Evolutionary conservation across 23 tunicate species (phyloP).

Genomic region (Styela plicata): DNA sequence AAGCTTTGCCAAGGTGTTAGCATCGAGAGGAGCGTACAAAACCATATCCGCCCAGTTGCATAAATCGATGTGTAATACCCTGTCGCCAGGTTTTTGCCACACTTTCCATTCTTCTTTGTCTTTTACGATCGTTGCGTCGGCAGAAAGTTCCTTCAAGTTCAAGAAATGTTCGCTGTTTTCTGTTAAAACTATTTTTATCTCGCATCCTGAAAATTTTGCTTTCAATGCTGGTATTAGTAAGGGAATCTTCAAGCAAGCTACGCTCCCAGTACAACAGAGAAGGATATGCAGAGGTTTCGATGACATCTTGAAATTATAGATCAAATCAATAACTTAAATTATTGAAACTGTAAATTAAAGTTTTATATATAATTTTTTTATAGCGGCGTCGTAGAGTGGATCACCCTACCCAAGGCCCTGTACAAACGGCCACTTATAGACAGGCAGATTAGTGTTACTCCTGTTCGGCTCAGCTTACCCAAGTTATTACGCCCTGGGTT

Average conservation of each 20-base stretch:
- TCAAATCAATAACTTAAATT: too few relatives aligned
- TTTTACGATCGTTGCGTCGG: constrained; percentile 12
- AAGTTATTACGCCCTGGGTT: too few relatives aligned
- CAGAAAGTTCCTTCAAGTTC: background rate
- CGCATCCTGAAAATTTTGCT: constrained; percentile 6
- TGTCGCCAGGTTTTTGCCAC: constrained; percentile 83
- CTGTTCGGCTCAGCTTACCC: too few relatives aligned
- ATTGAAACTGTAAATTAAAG: too few relatives aligned
- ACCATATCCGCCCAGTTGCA: constrained; percentile 91
- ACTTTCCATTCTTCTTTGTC: constrained; percentile 82
- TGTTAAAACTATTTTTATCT: constrained; percentile 39
- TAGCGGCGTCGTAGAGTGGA: too few relatives aligned
- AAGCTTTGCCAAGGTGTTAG: constrained; percentile 87
- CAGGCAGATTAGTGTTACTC: too few relatives aligned
- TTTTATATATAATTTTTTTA: too few relatives aligned
- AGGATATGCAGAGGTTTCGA: constrained; percentile 32
- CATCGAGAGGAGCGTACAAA: constrained; percentile 85
- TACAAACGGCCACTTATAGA: too few relatives aligned
- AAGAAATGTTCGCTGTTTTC: constrained; percentile 49
- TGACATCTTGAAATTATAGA: background rate
- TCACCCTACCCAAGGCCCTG: too few relatives aligned
- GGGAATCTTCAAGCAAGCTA: constrained; percentile 60
- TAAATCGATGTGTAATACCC: constrained; percentile 83
- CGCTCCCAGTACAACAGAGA: constrained; percentile 81
- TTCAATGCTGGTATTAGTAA: constrained; percentile 30